These are phyloP conservation scores for Taenioides sp. DNA, from an alignment of 2,797 vertebrate genomes.

Conservation along the genomic window DNA sequence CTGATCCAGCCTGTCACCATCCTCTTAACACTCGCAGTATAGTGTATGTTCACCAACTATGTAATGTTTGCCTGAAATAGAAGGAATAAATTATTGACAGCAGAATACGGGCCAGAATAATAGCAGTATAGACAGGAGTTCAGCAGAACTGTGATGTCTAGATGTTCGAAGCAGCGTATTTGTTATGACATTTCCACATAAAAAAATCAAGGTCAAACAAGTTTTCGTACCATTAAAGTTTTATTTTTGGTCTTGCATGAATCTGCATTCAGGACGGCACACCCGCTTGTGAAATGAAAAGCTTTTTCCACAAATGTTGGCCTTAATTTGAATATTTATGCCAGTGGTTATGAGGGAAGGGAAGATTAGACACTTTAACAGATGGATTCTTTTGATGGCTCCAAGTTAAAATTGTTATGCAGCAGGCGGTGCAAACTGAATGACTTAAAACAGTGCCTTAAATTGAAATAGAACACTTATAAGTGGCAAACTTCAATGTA, in stretches of 20 bases:
- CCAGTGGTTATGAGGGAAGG: constrained; percentile 38
- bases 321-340: constrained; percentile 52
- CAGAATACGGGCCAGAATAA: background rate
- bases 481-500: constrained; percentile 6
- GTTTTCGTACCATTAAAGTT: background rate
- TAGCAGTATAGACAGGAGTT: background rate
- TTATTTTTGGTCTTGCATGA: background rate
- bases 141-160: background rate
- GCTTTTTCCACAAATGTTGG: constrained; percentile 23
- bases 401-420: constrained; percentile 31
- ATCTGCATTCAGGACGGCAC: constrained; percentile 9
- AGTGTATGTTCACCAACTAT: constrained; percentile 39
- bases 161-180: background rate
- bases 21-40: constrained; percentile 37
- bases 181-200: background rate
- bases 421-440: constrained; percentile 33
- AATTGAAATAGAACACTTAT: constrained; percentile 9
- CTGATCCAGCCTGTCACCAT: constrained; percentile 45
- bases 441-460: constrained; percentile 26
- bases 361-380: constrained; percentile 43
- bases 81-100: constrained; percentile 41
- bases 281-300: constrained; percentile 33
- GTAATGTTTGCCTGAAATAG: constrained; percentile 46
- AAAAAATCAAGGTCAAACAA: constrained; percentile 2
- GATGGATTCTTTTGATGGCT: constrained; percentile 40